A percentile compares a stretch with the other conserved stretches of the same genome.
Conservation (phyloP, 2,888 invertebrate species). For the Anthophora plumipes region DNA sequence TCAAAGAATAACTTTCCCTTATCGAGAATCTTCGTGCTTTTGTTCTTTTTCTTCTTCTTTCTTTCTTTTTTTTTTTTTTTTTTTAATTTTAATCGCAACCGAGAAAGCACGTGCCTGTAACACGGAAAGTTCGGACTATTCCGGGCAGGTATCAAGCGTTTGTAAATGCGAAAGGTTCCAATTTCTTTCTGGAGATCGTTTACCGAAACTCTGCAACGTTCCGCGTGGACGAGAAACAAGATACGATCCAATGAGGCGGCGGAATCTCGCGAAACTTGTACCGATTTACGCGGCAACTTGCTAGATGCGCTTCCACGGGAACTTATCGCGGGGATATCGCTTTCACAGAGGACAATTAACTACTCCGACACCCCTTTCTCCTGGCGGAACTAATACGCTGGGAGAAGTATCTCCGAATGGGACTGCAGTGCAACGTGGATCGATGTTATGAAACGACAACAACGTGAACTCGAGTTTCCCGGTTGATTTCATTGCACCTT, state of each 20-base stretch:
- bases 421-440: conserved; percentile 38
- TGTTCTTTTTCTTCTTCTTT: no score
- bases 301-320: conserved; percentile 33
- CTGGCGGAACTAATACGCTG: conserved; percentile 47
- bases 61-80: no score
- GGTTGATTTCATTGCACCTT: conserved; percentile 20
- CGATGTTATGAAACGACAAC: conserved; percentile 43
- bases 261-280: conserved; percentile 52
- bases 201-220: conserved; percentile 4
- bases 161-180: neutral
- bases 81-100: no score
- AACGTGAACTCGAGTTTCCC: conserved; percentile 20
- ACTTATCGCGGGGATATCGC: conserved; percentile 58
- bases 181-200: neutral
- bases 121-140: neutral
- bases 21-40: neutral
- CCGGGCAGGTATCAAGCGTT: neutral
- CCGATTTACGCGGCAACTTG: conserved; percentile 59
- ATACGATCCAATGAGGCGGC: conserved; percentile 19
- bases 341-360: conserved; percentile 64
- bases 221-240: conserved; percentile 6
- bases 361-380: conserved; percentile 16
- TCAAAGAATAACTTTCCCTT: conserved; percentile 12
- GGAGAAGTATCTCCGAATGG: conserved; percentile 40
- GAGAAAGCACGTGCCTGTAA: conserved; percentile 1